phyloP scores from a whole-genome alignment of 2,797 vertebrate genomes.

The Eulemur albifrons region DNA sequence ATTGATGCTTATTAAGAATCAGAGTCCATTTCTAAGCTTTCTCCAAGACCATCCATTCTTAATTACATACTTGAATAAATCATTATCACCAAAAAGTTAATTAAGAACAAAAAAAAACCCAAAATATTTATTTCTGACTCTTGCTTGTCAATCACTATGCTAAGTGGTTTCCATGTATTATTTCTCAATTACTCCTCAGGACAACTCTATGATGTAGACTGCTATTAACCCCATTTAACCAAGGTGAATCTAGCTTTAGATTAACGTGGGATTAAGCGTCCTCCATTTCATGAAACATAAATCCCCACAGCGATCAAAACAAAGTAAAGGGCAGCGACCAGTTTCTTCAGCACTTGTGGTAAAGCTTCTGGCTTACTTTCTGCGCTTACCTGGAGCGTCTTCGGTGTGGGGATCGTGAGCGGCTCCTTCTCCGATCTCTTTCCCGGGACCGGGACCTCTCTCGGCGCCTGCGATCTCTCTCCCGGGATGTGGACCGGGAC shows the following conservation, averaged over 20 bases:
- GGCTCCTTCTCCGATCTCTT: constrained; percentile 89
- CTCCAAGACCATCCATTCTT: constrained; percentile 6
- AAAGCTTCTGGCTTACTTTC: neutral
- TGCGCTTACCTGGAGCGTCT: constrained; percentile 91
- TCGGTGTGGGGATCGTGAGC: constrained; percentile 93
- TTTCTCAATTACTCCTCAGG: neutral
- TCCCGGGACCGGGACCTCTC: constrained; percentile 93
- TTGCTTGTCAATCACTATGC: neutral
- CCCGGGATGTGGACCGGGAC: constrained; percentile 91
- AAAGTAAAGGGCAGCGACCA: neutral
- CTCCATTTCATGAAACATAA: neutral
- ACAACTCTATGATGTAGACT: neutral
- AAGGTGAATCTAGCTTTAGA: neutral
- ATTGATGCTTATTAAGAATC: neutral
- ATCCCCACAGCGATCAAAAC: neutral
- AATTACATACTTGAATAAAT: neutral
- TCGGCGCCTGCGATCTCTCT: constrained; percentile 90
- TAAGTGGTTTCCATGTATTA: neutral
- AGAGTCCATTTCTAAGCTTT: neutral
- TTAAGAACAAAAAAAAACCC: neutral
- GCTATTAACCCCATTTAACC: neutral
- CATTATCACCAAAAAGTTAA: neutral
- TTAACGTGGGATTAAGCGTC: neutral
- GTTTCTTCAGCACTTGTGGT: neutral
- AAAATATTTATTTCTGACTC: neutral